Conservation (phyloP, 2,797 vertebrate genomes). For the Alouatta caraya region DNA sequence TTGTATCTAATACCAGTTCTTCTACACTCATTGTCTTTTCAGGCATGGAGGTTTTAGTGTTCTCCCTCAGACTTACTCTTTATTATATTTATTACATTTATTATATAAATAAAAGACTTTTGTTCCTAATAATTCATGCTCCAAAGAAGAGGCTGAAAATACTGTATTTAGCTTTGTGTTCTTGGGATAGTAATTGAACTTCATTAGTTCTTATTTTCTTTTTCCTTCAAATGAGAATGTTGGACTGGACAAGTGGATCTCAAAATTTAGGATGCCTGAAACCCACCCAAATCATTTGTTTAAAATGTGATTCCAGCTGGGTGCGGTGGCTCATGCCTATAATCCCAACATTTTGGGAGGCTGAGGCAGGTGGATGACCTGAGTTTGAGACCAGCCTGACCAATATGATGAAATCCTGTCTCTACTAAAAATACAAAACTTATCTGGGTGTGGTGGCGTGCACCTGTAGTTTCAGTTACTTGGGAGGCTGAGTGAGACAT, state of each 20-base stretch:
- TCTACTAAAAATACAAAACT: not conserved
- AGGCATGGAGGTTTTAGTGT: not conserved
- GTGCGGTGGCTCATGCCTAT: not conserved
- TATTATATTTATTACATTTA: not conserved
- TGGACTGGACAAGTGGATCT: not conserved
- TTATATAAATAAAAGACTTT: not conserved
- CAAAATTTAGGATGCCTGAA: not conserved
- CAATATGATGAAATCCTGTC: not conserved
- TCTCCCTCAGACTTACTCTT: not conserved
- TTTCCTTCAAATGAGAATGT: not conserved
- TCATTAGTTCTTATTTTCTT: not conserved
- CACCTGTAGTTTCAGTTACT: not conserved
- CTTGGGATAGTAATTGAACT: not conserved
- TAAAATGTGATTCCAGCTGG: not conserved
- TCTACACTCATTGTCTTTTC: not conserved
- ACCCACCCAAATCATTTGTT: not conserved
- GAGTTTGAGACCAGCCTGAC: not conserved
- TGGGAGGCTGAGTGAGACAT: not conserved
- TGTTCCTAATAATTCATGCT: not conserved
- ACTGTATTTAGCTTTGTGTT: not conserved
- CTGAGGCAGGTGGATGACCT: not conserved
- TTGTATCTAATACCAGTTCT: not conserved
- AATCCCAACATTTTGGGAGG: not conserved
- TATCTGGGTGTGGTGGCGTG: not conserved
- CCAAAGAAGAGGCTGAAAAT: not conserved